Base-by-base conservation (phyloP, 2,888 invertebrate genomes). In the Pardosa pseudoannulata region DNA sequence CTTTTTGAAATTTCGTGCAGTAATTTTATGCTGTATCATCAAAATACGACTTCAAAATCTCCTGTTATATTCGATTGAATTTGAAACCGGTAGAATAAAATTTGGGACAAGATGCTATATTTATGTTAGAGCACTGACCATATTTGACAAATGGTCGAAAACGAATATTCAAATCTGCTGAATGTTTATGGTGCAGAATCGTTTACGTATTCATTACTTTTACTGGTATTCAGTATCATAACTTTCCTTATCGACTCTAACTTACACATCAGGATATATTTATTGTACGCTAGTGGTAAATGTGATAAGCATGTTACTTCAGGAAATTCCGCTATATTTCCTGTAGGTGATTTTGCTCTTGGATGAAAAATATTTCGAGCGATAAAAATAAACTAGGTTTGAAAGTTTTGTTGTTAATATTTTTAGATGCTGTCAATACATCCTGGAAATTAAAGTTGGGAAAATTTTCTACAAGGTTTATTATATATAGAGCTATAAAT, bases 161-260 rank as follows among this genome's bases (percentile, higher is more conserved):
- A 16, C 19, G 23, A 19, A 36, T 5, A 9, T 9, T 36, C 9
- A 36, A 9, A 36, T 7, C 2, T 56, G n/a, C 13, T 23, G 16
- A 56, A 56, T 16, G 1, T 23, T 23, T 23, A 56, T 56, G 23
- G 56, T 56, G 6, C n/a, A 56, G 56, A 56, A 23, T 23, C 56
- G 56, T 56, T 56, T 56, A 56, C n/a, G 23, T 2, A 56, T 56
- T 56, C 23, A 56, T 56, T 56, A 23, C 56, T 23, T 56, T 56
- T 56, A 6, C 5, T 5, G 23, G 1, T 23, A 2, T 56, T 3
- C 3, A 19, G 23, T 23, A 56, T 23, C 23, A 5, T 56, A 23
- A 23, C 13, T 56, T 56, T 23, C 5, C 56, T 56, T 56, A 56
- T 56, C 56, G 23, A 5, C 5, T 23, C 11, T 56, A 19, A 56